phyloP scores from a whole-genome alignment of 2,888 invertebrate species.

The Eupithecia centaureata region DNA sequence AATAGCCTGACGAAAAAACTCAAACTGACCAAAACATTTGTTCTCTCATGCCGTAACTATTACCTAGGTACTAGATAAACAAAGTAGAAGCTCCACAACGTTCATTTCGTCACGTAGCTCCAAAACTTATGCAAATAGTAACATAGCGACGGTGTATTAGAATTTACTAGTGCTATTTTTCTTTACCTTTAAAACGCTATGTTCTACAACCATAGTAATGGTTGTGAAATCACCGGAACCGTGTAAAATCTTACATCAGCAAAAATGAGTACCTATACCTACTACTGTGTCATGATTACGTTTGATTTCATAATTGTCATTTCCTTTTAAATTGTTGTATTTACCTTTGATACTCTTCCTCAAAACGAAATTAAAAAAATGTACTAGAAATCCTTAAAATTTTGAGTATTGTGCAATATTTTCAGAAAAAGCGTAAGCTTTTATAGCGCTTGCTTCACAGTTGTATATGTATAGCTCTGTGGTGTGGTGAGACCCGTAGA shows the following conservation, averaged over 20 bases:
- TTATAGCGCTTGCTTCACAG: conserved; percentile 50
- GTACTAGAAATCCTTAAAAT: neutral
- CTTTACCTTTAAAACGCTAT: neutral
- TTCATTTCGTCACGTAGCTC: conserved; percentile 59
- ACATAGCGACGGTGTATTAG: too few relatives aligned
- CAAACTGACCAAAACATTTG: conserved; percentile 25
- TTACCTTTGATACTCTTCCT: neutral
- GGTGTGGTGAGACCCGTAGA: conserved; percentile 17
- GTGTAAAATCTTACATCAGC: conserved; percentile 9
- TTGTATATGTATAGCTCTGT: conserved; percentile 22
- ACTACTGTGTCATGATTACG: neutral
- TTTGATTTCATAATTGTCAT: neutral
- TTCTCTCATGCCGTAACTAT: conserved; percentile 42
- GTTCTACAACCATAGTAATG: conserved; percentile 11
- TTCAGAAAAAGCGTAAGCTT: conserved; percentile 47
- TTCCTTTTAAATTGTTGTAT: neutral
- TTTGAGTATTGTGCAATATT: conserved; percentile 15
- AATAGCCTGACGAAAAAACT: conserved; percentile 26
- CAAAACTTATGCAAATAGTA: conserved; percentile 14
- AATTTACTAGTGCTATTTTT: neutral
- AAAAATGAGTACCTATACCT: neutral
- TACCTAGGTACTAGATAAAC: conserved; percentile 48
- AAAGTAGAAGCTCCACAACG: conserved; percentile 49
- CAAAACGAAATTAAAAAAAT: neutral
- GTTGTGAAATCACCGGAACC: conserved; percentile 25